Percentiles rank a stretch among this genome's conserved stretches.
Evolutionary conservation across 2,797 vertebrate species (phyloP).

Genomic region (Hozukius guyotensis): DNA sequence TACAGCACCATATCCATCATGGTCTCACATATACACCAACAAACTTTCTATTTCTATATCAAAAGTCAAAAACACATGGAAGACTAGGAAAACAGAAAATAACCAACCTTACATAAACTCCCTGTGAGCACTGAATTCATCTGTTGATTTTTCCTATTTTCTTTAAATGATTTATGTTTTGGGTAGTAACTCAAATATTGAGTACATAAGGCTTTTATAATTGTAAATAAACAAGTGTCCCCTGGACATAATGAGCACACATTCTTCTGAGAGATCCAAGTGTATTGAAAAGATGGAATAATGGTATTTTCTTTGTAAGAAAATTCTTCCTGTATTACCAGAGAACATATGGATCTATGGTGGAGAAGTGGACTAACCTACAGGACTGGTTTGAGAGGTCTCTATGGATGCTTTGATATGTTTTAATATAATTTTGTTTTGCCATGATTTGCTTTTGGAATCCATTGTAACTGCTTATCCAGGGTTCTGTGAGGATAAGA

Average conservation of each 20-base stretch:
- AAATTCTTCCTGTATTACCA: background rate
- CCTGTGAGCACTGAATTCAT: background rate
- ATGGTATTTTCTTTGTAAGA: background rate
- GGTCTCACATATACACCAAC: background rate
- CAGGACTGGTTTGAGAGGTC: background rate
- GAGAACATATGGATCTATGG: background rate
- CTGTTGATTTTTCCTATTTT: background rate
- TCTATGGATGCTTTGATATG: background rate
- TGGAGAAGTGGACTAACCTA: background rate
- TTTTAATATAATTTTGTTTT: background rate
- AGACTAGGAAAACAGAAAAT: background rate
- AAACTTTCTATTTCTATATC: background rate
- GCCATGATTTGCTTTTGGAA: background rate
- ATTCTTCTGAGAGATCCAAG: background rate
- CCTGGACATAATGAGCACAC: conserved; percentile 25
- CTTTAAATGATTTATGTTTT: background rate
- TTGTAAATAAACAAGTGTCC: background rate
- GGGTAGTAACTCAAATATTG: background rate
- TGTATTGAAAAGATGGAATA: background rate
- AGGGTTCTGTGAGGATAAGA: background rate
- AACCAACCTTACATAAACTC: background rate
- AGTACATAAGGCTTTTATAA: conserved; percentile 26
- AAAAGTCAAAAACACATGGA: background rate
- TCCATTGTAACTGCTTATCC: background rate
- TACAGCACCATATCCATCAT: background rate